Evolutionary conservation across 2,888 invertebrate genomes (phyloP).

Genomic region (Sarcophaga rosellei): DNA sequence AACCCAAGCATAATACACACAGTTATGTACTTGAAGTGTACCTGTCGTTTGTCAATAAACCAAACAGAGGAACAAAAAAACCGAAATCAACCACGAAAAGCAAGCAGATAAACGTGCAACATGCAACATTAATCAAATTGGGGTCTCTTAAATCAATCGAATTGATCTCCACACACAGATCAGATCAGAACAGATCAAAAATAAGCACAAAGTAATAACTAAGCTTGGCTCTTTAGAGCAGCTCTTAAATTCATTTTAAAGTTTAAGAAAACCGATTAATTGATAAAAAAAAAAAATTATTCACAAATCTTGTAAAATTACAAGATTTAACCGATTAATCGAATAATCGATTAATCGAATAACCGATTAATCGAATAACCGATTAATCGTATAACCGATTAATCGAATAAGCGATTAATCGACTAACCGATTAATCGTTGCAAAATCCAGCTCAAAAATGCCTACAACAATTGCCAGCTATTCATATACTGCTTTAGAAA

Average conservation of each 20-base stretch:
- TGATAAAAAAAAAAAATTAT: too few relatives aligned
- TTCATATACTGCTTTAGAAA: too few relatives aligned
- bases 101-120: constrained; percentile 6
- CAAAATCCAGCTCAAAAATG: too few relatives aligned
- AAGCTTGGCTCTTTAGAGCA: background rate
- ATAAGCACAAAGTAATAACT: background rate
- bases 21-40: constrained; percentile 40
- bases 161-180: constrained; percentile 29
- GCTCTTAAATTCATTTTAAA: background rate
- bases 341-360: too few relatives aligned
- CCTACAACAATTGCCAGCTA: too few relatives aligned
- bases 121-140: constrained; percentile 54
- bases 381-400: background rate
- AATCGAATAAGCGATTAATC: background rate
- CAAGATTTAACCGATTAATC: too few relatives aligned
- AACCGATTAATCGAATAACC: background rate
- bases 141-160: constrained; percentile 43
- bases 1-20: background rate
- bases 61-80: constrained; percentile 22
- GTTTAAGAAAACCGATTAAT: background rate
- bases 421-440: background rate
- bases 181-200: background rate
- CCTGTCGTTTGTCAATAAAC: constrained; percentile 49
- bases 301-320: too few relatives aligned
- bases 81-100: background rate